These are phyloP conservation scores for Acrobasis repandana DNA, from an alignment of 2,888 invertebrate genomes.

Conservation along the genomic window DNA sequence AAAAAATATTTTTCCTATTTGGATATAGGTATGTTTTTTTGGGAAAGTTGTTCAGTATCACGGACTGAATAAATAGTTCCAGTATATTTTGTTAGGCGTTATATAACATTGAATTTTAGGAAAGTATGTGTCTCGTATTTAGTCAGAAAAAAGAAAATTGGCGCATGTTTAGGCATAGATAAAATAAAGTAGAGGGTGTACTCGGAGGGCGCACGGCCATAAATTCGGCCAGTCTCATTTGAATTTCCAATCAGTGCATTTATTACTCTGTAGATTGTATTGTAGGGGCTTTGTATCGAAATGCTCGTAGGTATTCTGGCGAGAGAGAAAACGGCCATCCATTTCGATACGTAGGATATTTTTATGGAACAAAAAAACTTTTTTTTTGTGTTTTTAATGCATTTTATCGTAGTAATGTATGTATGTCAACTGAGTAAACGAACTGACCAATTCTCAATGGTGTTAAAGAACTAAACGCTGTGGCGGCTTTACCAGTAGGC, in stretches of 20 bases:
- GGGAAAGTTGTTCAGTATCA: too few relatives aligned
- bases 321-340: not conserved
- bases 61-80: too few relatives aligned
- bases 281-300: conserved; percentile 18
- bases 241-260: conserved; percentile 78
- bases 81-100: too few relatives aligned
- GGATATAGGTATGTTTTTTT: too few relatives aligned
- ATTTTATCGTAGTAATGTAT: too few relatives aligned
- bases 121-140: not conserved
- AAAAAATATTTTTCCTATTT: too few relatives aligned
- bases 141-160: not conserved
- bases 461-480: too few relatives aligned
- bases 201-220: conserved; percentile 56
- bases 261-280: conserved; percentile 46
- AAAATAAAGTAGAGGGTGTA: conserved; percentile 55
- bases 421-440: too few relatives aligned
- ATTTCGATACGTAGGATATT: not conserved
- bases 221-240: conserved; percentile 75
- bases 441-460: too few relatives aligned
- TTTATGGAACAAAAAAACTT: not conserved
- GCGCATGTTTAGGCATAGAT: conserved; percentile 33
- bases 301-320: conserved; percentile 5
- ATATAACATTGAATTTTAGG: not conserved
- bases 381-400: not conserved
- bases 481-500: too few relatives aligned